Conservation (phyloP, 1,140 invertebrate genomes). For the Berghia stephanieae region DNA sequence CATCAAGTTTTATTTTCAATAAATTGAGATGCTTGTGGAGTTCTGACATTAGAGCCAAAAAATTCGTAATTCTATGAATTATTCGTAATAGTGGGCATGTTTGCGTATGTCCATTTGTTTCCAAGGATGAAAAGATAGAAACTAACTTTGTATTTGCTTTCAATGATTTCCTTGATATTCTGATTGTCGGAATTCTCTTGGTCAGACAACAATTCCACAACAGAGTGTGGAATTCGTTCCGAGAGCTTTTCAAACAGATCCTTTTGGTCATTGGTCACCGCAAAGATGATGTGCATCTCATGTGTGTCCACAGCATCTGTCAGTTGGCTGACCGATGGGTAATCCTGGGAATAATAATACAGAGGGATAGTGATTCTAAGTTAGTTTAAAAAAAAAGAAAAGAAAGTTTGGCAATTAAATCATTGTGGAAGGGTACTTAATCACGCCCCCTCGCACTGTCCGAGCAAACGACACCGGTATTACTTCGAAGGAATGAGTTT, state of each 20-base stretch:
- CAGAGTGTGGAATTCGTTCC: slow-evolving; percentile 57
- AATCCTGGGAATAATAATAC: slow-evolving; percentile 78
- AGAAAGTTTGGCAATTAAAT: neutral
- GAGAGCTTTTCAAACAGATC: slow-evolving; percentile 28
- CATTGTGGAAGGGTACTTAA: too few relatives aligned
- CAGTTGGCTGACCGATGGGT: slow-evolving; percentile 92
- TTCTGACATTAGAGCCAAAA: too few relatives aligned
- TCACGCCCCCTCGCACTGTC: too few relatives aligned
- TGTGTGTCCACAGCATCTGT: slow-evolving; percentile 88
- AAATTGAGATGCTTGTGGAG: too few relatives aligned
- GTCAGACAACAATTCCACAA: neutral
- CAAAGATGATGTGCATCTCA: slow-evolving; percentile 96
- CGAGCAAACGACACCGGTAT: too few relatives aligned
- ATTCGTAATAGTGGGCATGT: too few relatives aligned
- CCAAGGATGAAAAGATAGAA: too few relatives aligned
- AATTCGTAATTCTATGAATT: too few relatives aligned
- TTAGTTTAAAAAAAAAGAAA: neutral
- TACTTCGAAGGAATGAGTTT: too few relatives aligned
- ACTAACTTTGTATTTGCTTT: slow-evolving; percentile 26
- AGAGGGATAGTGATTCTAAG: neutral
- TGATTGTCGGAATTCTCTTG: neutral
- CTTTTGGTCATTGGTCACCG: slow-evolving; percentile 71
- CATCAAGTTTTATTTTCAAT: too few relatives aligned
- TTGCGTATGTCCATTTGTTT: too few relatives aligned
- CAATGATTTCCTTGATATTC: slow-evolving; percentile 25